A percentile compares a stretch with the other conserved stretches of the same genome.
Evolutionary conservation across 2,797 vertebrate genomes (phyloP).

Genomic region (Kryptolebias ocellatus): DNA sequence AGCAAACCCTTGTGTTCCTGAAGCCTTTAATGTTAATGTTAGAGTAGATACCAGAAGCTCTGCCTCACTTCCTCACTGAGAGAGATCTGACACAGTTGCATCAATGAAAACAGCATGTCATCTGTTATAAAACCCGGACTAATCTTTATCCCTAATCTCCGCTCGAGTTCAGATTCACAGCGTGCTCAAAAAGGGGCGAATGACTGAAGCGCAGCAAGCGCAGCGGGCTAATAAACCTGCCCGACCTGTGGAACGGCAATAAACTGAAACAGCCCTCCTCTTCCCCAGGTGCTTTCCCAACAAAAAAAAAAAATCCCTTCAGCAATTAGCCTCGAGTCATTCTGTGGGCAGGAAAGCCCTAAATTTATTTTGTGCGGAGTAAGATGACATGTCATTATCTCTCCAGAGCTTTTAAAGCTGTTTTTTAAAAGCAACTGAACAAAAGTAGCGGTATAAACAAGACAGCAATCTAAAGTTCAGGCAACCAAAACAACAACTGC

Average conservation of each 20-base stretch:
- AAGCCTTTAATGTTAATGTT: conserved; percentile 26
- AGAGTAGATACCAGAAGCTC: conserved; percentile 1
- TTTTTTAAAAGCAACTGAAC: conserved; percentile 19
- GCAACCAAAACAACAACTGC: conserved; percentile 1
- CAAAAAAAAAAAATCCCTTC: conserved; percentile 34
- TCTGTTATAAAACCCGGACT: conserved; percentile 17
- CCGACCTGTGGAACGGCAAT: conserved; percentile 35
- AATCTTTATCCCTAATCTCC: conserved; percentile 26
- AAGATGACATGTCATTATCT: conserved; percentile 34
- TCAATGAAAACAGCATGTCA: conserved; percentile 41
- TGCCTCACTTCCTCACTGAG: conserved; percentile 20
- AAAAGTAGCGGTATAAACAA: background rate
- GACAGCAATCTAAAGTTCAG: background rate
- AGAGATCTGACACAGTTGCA: conserved; percentile 16
- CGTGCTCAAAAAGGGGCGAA: background rate
- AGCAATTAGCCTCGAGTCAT: conserved; percentile 29
- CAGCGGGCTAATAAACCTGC: conserved; percentile 39
- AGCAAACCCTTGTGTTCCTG: background rate
- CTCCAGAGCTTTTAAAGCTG: conserved; percentile 17
- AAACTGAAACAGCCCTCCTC: background rate
- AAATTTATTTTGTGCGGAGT: background rate
- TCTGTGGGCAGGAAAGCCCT: conserved; percentile 20
- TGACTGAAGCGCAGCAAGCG: conserved; percentile 23
- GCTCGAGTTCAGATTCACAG: conserved; percentile 37
- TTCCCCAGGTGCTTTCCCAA: conserved; percentile 42